These are phyloP conservation scores for Ispidina lecontei DNA, from an alignment of 2,797 vertebrate species.

Conservation along the genomic window DNA sequence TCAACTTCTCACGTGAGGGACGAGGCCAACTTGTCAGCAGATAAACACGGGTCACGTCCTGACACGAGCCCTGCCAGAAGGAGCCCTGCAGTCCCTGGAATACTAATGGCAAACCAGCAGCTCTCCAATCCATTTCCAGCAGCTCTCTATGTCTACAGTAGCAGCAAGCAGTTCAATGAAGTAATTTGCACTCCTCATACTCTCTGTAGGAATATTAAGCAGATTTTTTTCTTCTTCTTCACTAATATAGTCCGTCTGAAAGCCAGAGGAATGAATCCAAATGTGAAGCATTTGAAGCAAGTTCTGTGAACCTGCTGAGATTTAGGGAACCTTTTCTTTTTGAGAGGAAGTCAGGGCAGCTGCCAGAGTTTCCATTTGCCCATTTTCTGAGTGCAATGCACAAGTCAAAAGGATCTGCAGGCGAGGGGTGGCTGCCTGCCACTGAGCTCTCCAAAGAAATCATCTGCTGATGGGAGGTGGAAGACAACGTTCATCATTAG, in stretches of 20 bases:
- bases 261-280: conserved; percentile 67
- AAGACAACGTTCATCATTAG: conserved; percentile 62
- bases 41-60: not conserved
- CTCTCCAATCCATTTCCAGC: not conserved
- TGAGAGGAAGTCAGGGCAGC: conserved; percentile 65
- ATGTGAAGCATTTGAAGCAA: conserved; percentile 45
- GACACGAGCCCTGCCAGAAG: not conserved
- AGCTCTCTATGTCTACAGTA: not conserved
- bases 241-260: conserved; percentile 38
- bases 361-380: conserved; percentile 71
- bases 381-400: conserved; percentile 66
- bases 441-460: conserved; percentile 63
- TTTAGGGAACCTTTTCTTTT: conserved; percentile 62
- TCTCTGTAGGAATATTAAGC: conserved; percentile 51
- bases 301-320: conserved; percentile 56
- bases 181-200: not conserved
- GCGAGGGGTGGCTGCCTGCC: conserved; percentile 62
- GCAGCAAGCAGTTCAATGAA: not conserved
- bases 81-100: not conserved
- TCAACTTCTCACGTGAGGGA: not conserved
- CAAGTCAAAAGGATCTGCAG: conserved; percentile 66
- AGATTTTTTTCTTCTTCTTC: conserved; percentile 22
- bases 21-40: not conserved
- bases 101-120: not conserved
- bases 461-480: conserved; percentile 61